phyloP scores from a whole-genome alignment of 2,888 invertebrate species.

The Metalampra italica region DNA sequence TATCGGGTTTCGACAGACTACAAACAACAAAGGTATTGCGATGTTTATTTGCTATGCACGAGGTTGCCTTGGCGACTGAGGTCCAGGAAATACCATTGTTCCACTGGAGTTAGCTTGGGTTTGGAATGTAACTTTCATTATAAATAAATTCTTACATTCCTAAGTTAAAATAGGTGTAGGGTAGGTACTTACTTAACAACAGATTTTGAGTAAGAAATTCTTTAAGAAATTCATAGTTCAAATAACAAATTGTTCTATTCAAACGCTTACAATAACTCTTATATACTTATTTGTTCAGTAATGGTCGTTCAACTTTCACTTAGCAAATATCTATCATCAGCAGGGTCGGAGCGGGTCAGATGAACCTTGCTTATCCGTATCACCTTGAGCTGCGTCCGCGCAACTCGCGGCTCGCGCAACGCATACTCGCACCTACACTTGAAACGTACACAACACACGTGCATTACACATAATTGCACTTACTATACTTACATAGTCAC shows the following conservation, averaged over 20 bases:
- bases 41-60: conserved; percentile 4
- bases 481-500: no score
- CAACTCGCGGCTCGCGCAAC: conserved; percentile 22
- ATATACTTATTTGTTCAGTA: background rate
- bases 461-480: conserved; percentile 26
- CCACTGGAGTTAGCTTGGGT: background rate
- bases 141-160: background rate
- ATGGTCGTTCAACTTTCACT: conserved; percentile 46
- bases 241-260: no score
- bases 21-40: conserved; percentile 8
- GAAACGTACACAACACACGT: conserved; percentile 21
- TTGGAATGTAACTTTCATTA: background rate
- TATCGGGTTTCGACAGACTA: conserved; percentile 21
- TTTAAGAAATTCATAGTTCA: no score
- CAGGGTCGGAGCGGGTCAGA: conserved; percentile 60
- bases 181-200: no score
- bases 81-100: background rate
- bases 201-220: background rate
- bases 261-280: background rate
- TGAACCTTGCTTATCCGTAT: conserved; percentile 57
- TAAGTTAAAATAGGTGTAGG: no score
- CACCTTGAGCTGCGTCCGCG: conserved; percentile 55
- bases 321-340: conserved; percentile 31
- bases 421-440: no score
- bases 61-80: conserved; percentile 13